Base-by-base conservation (phyloP, 1,140 invertebrate genomes). In the Lasioglossum baleicum region DNA sequence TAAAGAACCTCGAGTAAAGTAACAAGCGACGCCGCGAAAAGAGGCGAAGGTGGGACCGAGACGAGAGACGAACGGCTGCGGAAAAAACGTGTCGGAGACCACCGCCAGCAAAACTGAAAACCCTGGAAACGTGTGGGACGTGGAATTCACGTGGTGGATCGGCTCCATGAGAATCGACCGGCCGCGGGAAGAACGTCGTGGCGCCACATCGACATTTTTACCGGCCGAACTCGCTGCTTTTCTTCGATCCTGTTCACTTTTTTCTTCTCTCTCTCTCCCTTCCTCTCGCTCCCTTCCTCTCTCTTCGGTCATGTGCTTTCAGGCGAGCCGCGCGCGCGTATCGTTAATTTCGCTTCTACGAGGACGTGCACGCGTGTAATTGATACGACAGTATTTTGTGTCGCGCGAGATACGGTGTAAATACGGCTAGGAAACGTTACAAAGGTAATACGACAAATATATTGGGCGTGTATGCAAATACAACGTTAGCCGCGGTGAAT, bases 1-100 rank as follows among this genome's bases (percentile, higher is more conserved):
- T 90, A 89, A 90, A 89, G 84, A 87, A 83, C 75, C 75, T 63
- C 67, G 82, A 83, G 89, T 88, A 88, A 89, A 84, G 86, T 64
- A 56, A 86, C 74, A 58, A 31, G 63, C n/a, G 60, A 81, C 53
- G 31, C n/a, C 64, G 69, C n/a, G 56, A 60, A 68, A 79, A 35
- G 76, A 48, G 56, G 65, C 63, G 35, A 69, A 17, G 35, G 20
- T 26, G 31, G 22, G 35, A 61, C 53, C 67, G 75, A 65, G 61
- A 80, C 61, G 42, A 26, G 51, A 11, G 64, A 58, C 2, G 64
- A 72, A 71, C 35, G 76, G 70, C 63, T 51, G 48, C 65, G 63
- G 71, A 73, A 72, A 72, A 85, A 85, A 82, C 63, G 70, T 79
- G 40, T 56, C 20, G 71, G 35, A 63, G 76, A 83, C 76, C 83